phyloP scores from a whole-genome alignment of 2,797 vertebrate species.

The Sorex maritimensis region DNA sequence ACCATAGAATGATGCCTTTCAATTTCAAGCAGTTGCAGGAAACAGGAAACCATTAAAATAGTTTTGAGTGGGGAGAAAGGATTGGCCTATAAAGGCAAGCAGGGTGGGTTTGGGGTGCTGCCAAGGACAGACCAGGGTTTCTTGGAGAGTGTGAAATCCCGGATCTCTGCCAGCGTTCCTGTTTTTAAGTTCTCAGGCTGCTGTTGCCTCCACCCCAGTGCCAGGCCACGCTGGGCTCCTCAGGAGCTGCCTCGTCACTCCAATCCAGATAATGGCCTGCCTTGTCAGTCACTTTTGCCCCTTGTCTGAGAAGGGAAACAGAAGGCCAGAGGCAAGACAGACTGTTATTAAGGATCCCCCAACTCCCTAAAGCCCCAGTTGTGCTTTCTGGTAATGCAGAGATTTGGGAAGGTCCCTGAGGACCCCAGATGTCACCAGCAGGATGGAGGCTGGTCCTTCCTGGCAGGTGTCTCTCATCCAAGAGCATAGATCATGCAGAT shows the following conservation, averaged over 20 bases:
- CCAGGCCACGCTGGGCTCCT: conserved; percentile 54
- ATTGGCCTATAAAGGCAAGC: conserved; percentile 71
- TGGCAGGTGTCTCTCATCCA: conserved; percentile 18
- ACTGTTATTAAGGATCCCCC: conserved; percentile 5
- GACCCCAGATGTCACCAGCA: not conserved
- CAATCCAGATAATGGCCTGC: conserved; percentile 73
- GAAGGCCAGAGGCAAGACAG: conserved; percentile 42
- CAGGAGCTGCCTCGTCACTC: conserved; percentile 67
- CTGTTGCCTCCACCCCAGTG: conserved; percentile 63
- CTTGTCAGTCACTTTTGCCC: conserved; percentile 52
- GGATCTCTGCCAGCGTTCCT: conserved; percentile 65
- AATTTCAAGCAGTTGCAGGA: conserved; percentile 70
- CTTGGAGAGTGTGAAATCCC: conserved; percentile 75
- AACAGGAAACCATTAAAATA: conserved; percentile 84
- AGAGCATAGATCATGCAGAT: not conserved
- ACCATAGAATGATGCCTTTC: conserved; percentile 64
- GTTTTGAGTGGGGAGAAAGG: conserved; percentile 77
- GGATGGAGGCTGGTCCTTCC: conserved; percentile 7
- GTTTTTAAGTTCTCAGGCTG: conserved; percentile 73
- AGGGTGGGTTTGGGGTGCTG: conserved; percentile 81
- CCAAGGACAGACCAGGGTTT: conserved; percentile 80
- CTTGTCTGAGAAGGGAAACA: conserved; percentile 67
- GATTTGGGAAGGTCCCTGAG: not conserved
- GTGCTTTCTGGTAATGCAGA: conserved; percentile 21
- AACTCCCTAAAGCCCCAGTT: not conserved